phyloP scores from a whole-genome alignment of 2,888 invertebrate species.

The Onthophagus sagittarius region DNA sequence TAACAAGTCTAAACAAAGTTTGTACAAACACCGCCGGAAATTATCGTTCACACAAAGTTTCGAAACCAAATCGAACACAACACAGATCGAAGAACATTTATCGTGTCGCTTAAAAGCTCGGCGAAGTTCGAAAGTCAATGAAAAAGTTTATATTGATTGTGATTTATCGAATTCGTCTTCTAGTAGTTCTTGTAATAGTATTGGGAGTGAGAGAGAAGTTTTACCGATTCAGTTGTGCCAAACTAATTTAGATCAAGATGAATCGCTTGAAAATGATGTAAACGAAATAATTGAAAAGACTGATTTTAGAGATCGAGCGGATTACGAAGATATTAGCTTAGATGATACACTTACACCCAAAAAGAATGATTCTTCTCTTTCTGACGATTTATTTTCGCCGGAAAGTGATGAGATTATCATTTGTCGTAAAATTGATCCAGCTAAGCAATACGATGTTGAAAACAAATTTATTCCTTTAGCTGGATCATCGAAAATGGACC shows the following conservation, averaged over 20 bases:
- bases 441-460: constrained; percentile 36
- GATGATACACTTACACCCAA: neutral
- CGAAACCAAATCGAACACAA: neutral
- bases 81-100: neutral
- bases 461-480: constrained; percentile 35
- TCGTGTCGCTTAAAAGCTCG: neutral
- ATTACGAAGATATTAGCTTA: neutral
- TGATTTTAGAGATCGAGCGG: neutral
- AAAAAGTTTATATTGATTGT: neutral
- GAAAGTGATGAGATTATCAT: constrained; percentile 13
- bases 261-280: neutral
- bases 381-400: constrained; percentile 23
- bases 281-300: neutral
- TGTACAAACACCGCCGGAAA: neutral
- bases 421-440: constrained; percentile 11
- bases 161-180: neutral
- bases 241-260: neutral
- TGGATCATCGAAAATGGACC: constrained; percentile 34
- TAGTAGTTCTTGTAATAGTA: neutral
- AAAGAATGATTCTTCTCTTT: constrained; percentile 7
- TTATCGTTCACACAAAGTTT: neutral
- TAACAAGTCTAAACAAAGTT: neutral
- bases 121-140: neutral
- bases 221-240: neutral
- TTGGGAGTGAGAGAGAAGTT: neutral